A percentile compares a stretch with the other conserved stretches of the same genome.
Evolutionary conservation across 2,797 vertebrate species (phyloP).

Genomic region (Tympanoctomys barrerae): DNA sequence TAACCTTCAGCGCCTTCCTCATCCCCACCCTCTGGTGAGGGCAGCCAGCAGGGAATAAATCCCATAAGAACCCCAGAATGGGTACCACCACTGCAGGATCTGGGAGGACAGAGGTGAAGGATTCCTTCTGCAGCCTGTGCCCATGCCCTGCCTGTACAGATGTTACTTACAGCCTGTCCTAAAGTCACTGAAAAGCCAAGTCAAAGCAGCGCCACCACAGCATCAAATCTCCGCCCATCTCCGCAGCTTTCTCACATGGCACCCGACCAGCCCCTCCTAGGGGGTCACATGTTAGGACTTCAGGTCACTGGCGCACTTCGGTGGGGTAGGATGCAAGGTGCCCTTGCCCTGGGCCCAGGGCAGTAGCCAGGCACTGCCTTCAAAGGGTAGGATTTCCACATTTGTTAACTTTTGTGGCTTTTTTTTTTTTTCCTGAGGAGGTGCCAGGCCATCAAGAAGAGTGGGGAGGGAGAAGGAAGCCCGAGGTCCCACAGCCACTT

Average conservation of each 20-base stretch:
- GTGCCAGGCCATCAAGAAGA: neutral
- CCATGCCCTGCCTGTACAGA: neutral
- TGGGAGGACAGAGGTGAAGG: neutral
- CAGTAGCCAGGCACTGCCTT: neutral
- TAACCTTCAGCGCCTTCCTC: neutral
- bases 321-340: no score
- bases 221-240: neutral
- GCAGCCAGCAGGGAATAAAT: neutral
- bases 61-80: neutral
- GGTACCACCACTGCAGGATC: neutral
- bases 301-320: neutral
- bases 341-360: neutral
- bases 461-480: neutral
- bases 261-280: neutral
- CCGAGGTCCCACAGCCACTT: no score
- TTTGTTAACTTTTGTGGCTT: neutral
- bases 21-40: neutral
- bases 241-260: neutral
- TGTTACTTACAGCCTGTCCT: neutral
- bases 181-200: neutral
- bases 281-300: neutral
- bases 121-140: neutral
- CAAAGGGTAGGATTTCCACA: neutral
- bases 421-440: neutral
- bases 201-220: neutral